Percentiles rank a stretch among this genome's conserved stretches.
Evolutionary conservation across 2,888 invertebrate species (phyloP).

Genomic region (Dione juno): DNA sequence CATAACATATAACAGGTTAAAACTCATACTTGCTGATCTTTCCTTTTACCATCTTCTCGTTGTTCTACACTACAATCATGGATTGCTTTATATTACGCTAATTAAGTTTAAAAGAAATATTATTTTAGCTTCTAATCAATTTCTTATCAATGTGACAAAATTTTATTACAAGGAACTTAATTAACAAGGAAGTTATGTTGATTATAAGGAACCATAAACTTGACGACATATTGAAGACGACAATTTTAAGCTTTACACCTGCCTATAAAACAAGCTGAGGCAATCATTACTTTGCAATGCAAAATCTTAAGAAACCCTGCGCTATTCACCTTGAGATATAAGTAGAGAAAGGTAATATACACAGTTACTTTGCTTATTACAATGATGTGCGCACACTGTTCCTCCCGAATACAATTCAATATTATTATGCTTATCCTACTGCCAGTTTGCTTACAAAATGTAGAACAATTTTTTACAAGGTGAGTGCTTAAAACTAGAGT

Average conservation of each 20-base stretch:
- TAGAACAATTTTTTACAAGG: neutral
- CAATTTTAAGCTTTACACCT: neutral
- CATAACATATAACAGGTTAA: neutral
- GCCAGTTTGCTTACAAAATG: too few species aligned
- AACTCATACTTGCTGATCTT: neutral
- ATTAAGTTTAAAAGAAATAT: neutral
- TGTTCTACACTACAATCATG: neutral
- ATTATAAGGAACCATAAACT: neutral
- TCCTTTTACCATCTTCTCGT: neutral
- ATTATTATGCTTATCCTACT: too few species aligned
- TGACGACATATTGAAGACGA: neutral
- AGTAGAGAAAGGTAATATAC: neutral
- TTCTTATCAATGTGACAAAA: neutral
- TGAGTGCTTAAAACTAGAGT: slow-evolving; percentile 21
- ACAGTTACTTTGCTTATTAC: neutral
- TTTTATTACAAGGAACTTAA: too few species aligned
- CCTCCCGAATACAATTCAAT: too few species aligned
- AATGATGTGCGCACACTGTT: neutral
- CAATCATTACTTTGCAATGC: neutral
- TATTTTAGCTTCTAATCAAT: neutral
- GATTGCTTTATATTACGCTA: neutral
- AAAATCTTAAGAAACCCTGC: neutral
- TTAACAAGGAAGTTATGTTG: too few species aligned
- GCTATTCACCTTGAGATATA: neutral
- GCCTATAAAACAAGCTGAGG: neutral